phyloP scores from a whole-genome alignment of 2,113 vertebrate species.

The Pungitius pungitius region DNA sequence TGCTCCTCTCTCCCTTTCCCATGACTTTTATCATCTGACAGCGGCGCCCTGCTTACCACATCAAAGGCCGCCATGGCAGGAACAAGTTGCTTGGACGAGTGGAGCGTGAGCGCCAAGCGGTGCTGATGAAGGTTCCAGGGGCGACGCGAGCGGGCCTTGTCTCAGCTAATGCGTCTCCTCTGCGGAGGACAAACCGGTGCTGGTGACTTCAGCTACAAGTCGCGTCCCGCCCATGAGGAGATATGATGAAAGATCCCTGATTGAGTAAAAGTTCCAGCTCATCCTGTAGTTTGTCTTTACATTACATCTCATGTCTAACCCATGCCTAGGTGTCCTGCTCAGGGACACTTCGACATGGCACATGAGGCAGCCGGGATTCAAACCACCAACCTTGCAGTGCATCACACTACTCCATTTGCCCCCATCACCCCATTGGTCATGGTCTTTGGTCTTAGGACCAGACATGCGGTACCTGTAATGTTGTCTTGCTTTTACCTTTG shows the following conservation, averaged over 20 bases:
- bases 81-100: conserved; percentile 52
- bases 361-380: no score
- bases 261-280: background rate
- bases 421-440: background rate
- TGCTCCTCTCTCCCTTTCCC: conserved; percentile 13
- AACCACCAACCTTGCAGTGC: no score
- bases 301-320: no score
- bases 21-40: conserved; percentile 56
- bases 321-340: no score
- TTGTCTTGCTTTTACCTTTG: background rate
- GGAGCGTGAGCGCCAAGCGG: background rate
- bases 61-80: conserved; percentile 62
- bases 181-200: no score
- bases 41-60: conserved; percentile 58
- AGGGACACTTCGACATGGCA: no score
- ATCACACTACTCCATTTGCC: no score
- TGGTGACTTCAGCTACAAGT: background rate
- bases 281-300: background rate
- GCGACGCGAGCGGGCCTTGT: no score
- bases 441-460: no score
- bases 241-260: background rate
- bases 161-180: no score
- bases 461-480: no score
- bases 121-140: background rate
- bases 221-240: background rate